Percentiles rank a stretch among this genome's conserved stretches.
These are phyloP conservation scores for Platycercus adscitus DNA, from an alignment of 2,113 vertebrate genomes.

Conservation along the genomic window DNA sequence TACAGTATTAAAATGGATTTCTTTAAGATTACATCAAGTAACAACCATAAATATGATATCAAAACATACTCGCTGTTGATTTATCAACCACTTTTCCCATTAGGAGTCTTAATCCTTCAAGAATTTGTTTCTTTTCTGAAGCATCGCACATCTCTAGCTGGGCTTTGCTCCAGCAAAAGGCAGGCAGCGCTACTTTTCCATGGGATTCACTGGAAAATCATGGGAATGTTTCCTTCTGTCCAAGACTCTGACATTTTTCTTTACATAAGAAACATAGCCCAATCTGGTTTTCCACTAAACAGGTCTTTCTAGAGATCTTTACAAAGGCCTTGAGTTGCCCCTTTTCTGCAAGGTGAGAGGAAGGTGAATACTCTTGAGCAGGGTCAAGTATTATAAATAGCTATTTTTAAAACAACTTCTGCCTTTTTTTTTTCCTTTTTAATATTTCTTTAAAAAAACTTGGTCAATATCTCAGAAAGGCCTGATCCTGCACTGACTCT, in stretches of 20 bases:
- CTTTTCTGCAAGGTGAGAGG: background rate
- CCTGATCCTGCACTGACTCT: background rate
- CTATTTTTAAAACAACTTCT: background rate
- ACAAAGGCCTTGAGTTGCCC: background rate
- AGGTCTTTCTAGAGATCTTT: background rate
- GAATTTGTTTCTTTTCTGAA: background rate
- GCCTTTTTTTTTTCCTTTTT: background rate
- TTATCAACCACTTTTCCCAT: background rate
- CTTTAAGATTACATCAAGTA: background rate
- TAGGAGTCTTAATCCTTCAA: background rate
- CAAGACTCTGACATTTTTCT: background rate
- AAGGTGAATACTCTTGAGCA: background rate
- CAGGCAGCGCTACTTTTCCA: background rate
- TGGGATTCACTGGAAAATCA: background rate
- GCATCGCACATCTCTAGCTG: fast-evolving
- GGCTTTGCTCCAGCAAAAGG: background rate
- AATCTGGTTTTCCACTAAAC: background rate
- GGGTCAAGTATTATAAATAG: background rate
- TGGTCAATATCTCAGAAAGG: background rate
- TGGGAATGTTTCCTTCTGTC: background rate
- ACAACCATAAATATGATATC: background rate
- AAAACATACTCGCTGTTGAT: background rate
- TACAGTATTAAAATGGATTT: background rate
- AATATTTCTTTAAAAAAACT: background rate
- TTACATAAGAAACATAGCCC: background rate